A percentile compares a stretch with the other conserved stretches of the same genome.
Conservation (phyloP, 92 coral and sea anemone species). For the Plumapathes pennacea region DNA sequence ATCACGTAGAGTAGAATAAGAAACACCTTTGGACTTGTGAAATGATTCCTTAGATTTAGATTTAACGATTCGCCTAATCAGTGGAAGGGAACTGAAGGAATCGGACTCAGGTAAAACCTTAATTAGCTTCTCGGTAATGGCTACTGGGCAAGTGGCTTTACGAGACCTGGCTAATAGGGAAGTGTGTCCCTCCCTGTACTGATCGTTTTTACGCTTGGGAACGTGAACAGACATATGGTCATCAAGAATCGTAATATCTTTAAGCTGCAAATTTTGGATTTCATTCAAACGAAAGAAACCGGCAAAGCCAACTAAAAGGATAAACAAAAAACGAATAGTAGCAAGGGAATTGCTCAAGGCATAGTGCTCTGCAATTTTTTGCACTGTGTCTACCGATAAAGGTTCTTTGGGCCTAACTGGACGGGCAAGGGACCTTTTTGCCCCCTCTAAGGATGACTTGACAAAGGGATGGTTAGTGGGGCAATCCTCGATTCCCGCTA, state of each 20-base stretch:
- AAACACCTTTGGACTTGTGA: slow-evolving; percentile 3
- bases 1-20: slow-evolving; percentile 9
- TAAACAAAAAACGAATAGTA: slow-evolving; percentile 27
- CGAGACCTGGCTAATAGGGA: slow-evolving; percentile 29
- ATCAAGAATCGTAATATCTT: slow-evolving; percentile 11
- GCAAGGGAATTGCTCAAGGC: slow-evolving; percentile 11
- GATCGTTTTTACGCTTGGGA: slow-evolving; percentile 43
- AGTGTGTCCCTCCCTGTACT: slow-evolving; percentile 44
- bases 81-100: slow-evolving; percentile 3
- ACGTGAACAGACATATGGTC: slow-evolving; percentile 27
- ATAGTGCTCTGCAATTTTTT: slow-evolving; percentile 14
- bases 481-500: slow-evolving; percentile 21
- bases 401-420: slow-evolving; percentile 60
- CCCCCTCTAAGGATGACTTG: slow-evolving; percentile 37
- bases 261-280: slow-evolving; percentile 9
- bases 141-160: slow-evolving; percentile 41
- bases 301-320: slow-evolving; percentile 54
- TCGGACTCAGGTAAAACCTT: slow-evolving; percentile 3
- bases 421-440: slow-evolving; percentile 24
- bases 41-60: neutral
- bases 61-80: slow-evolving; percentile 13
- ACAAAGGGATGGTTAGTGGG: slow-evolving; percentile 53
- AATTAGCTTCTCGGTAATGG: slow-evolving; percentile 16
- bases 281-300: slow-evolving; percentile 40
- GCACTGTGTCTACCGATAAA: slow-evolving; percentile 10